phyloP scores from a whole-genome alignment of 1,140 invertebrate species.

The Helicoverpa zea region DNA sequence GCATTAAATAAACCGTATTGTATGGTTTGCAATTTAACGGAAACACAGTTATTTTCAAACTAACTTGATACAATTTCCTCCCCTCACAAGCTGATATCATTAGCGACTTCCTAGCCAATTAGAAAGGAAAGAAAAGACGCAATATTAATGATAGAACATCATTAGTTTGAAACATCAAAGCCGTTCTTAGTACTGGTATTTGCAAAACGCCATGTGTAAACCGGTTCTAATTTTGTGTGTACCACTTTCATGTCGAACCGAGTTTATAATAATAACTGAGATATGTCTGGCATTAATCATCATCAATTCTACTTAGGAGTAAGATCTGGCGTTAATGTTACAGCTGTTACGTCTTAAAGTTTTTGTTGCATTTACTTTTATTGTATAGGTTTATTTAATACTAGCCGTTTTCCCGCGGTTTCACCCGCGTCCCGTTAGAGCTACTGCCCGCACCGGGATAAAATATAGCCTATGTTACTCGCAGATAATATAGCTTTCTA shows the following conservation, averaged over 20 bases:
- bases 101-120: conserved; percentile 11
- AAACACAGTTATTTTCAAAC: not conserved
- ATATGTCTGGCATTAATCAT: conserved; percentile 15
- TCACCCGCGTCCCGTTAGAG: no score
- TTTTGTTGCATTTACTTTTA: conserved; percentile 15
- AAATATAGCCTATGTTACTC: no score
- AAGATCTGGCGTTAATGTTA: conserved; percentile 18
- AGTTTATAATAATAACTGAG: conserved; percentile 26
- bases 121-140: not conserved
- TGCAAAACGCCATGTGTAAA: not conserved
- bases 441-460: no score
- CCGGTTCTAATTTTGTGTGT: conserved; percentile 27
- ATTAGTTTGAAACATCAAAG: conserved; percentile 28
- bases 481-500: no score
- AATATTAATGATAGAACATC: conserved; percentile 22
- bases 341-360: conserved; percentile 11
- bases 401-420: no score
- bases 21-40: no score
- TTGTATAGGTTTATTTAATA: not conserved
- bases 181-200: conserved; percentile 22
- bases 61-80: not conserved
- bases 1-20: no score
- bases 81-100: not conserved
- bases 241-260: conserved; percentile 37
- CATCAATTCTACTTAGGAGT: conserved; percentile 28